Conservation (phyloP, 2,113 vertebrate species). For the Lepisosteus oculatus region DNA sequence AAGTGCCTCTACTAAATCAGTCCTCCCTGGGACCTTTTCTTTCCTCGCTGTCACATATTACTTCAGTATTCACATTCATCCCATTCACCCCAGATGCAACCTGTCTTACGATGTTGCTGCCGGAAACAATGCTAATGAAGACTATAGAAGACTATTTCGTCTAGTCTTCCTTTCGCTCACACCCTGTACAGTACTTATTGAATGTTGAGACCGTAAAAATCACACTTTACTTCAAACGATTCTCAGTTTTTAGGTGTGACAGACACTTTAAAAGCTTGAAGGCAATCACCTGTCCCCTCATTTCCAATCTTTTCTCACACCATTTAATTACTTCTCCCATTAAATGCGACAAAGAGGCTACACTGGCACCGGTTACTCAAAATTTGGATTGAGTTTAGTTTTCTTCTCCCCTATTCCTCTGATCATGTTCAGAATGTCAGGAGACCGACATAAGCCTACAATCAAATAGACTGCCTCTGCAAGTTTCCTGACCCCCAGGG, state of each 20-base stretch:
- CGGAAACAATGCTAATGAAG: conserved; percentile 82
- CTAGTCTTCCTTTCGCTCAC: conserved; percentile 55
- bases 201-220: conserved; percentile 69
- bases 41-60: conserved; percentile 66
- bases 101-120: conserved; percentile 63
- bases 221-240: conserved; percentile 20
- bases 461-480: conserved; percentile 37
- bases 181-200: conserved; percentile 90
- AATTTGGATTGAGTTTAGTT: conserved; percentile 49
- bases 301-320: conserved; percentile 48
- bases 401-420: neutral
- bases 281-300: conserved; percentile 69
- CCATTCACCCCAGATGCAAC: conserved; percentile 76
- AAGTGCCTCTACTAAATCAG: conserved; percentile 76
- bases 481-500: conserved; percentile 42
- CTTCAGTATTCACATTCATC: conserved; percentile 75
- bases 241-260: conserved; percentile 75
- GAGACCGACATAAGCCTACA: too few relatives aligned
- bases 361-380: conserved; percentile 74
- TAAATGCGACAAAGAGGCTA: conserved; percentile 44
- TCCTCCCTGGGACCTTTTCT: conserved; percentile 57
- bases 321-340: conserved; percentile 27
- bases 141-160: conserved; percentile 53
- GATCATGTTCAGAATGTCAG: conserved; percentile 18
- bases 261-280: conserved; percentile 82